Evolutionary conservation across 2,113 vertebrate species (phyloP), one percentile per base, ranked within the genome.

Genomic region (Heliornis fulica): DNA sequence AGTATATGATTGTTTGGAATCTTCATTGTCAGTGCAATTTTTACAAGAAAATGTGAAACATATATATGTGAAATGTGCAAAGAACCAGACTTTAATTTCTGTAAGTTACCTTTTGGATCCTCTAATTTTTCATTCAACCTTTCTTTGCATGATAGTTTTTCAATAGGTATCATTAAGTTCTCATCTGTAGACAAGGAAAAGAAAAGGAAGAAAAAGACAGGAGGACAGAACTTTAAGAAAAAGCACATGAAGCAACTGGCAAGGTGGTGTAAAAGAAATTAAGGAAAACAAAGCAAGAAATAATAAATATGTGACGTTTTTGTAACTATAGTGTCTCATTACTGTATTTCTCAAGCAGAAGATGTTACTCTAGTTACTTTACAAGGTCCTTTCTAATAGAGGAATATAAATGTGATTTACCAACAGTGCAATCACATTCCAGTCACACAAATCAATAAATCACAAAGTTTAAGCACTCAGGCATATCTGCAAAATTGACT

Each of bases 91-190:
- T 71, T 48, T 32, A 66, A 80, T 40, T 80, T 16, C 83, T 85
- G 72, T 87, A 78, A 95, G 68, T 98, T 99, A 99, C 98, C 98
- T 99, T 98, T 98, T 68, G 96, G 96, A 63, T 98, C 98, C 94
- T 99, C 98, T 94, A 98, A 95, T 97, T 98, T 98, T 97, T 99
- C 98, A 96, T 97, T 97, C 90, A 98, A 94, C 91, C 95, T 98
- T 97, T 99, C 99, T 98, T 98, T 98, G 94, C 98, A 97, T 90
- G 98, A 97, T 31, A 98, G 96, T 56, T 98, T 99, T 97, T 98
- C 98, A 96, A 96, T 96, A 95, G 98, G 97, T 95, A 98, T 98
- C 97, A 98, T 96, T 96, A 98, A 93, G 90, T 97, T 98, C 89
- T 98, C 98, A 97, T 99, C 98, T 99, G 96, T 93, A 96, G 75